Evolutionary conservation across 2,888 invertebrate species (phyloP).

Genomic region (Andrena marginata): DNA sequence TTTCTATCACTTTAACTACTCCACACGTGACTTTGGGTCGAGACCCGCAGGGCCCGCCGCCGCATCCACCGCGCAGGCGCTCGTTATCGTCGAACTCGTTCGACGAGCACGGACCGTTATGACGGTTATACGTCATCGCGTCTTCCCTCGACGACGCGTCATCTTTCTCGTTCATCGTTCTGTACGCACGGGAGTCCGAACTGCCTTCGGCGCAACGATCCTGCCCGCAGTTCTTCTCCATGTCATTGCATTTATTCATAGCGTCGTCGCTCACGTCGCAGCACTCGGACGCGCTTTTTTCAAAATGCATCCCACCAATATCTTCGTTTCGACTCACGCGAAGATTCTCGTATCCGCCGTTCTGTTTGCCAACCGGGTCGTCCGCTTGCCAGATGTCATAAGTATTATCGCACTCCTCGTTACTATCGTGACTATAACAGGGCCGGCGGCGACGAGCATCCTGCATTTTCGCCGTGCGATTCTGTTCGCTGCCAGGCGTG

Average conservation of each 20-base stretch:
- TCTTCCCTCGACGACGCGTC: slow-evolving; percentile 34
- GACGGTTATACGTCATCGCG: slow-evolving; percentile 20
- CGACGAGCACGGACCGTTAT: slow-evolving; percentile 40
- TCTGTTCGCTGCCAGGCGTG: slow-evolving; percentile 23
- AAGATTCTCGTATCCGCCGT: slow-evolving; percentile 65
- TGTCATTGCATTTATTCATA: slow-evolving; percentile 42
- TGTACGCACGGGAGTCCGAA: slow-evolving; percentile 14
- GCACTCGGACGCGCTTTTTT: slow-evolving; percentile 33
- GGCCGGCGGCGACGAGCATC: slow-evolving; percentile 41
- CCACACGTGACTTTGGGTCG: slow-evolving; percentile 29
- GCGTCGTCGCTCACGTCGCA: slow-evolving; percentile 26
- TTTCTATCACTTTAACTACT: slow-evolving; percentile 28
- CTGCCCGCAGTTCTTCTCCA: slow-evolving; percentile 32
- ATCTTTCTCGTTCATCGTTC: slow-evolving; percentile 43
- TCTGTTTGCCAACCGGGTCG: slow-evolving; percentile 48
- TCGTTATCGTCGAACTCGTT: slow-evolving; percentile 61
- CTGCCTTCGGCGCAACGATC: slow-evolving; percentile 20
- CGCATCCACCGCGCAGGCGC: slow-evolving; percentile 78
- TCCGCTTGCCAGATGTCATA: slow-evolving; percentile 65
- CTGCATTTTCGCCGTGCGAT: slow-evolving; percentile 64
- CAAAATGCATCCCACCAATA: slow-evolving; percentile 44
- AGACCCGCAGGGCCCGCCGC: slow-evolving; percentile 50
- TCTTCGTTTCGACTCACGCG: slow-evolving; percentile 31
- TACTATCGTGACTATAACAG: slow-evolving; percentile 34
- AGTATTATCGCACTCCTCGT: slow-evolving; percentile 47